Conservation (phyloP, 2,113 vertebrate species). For the Prunella fulvescens region DNA sequence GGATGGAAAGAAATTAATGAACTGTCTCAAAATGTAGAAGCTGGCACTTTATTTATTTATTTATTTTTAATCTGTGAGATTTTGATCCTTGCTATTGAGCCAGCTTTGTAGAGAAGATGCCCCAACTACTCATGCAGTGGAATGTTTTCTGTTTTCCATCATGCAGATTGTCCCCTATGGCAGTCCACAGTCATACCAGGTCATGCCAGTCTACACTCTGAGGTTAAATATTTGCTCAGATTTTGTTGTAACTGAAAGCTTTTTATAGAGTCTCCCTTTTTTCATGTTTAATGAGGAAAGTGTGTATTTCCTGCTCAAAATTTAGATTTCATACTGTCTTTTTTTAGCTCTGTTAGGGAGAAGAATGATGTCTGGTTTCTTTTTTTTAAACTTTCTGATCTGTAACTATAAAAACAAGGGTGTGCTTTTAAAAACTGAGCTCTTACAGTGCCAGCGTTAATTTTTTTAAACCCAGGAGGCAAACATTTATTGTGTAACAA, state of each 20-base stretch:
- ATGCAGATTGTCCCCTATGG: neutral
- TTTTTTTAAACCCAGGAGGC: neutral
- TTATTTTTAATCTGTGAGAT: neutral
- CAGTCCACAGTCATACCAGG: neutral
- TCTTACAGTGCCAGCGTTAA: neutral
- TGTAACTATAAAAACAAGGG: neutral
- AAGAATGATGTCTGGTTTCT: neutral
- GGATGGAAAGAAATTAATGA: neutral
- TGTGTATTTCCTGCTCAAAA: neutral
- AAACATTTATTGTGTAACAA: neutral
- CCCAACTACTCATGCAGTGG: neutral
- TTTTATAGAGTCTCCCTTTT: neutral
- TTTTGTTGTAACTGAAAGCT: neutral
- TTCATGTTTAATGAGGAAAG: neutral
- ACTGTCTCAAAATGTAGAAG: neutral
- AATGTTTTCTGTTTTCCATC: neutral
- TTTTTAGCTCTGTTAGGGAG: neutral
- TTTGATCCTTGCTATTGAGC: neutral
- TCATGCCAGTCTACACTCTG: neutral
- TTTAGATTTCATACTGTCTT: neutral
- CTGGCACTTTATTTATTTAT: neutral
- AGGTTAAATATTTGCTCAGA: neutral
- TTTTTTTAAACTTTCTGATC: neutral
- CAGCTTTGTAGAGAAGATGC: neutral
- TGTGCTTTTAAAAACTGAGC: neutral